phyloP scores from a whole-genome alignment of 2,888 invertebrate genomes.

The Clistopyga incitator region DNA sequence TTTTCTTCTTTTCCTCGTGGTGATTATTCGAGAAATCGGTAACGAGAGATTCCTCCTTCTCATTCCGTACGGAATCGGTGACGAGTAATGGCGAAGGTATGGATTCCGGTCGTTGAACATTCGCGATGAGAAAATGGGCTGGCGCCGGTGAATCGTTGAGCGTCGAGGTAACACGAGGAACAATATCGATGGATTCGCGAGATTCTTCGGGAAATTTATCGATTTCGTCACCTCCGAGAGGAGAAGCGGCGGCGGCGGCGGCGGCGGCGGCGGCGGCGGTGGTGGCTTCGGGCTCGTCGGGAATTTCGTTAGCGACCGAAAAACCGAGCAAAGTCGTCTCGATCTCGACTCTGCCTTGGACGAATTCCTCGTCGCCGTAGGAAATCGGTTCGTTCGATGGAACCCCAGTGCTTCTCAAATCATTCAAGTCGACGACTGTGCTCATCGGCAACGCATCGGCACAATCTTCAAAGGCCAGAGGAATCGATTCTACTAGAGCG shows the following conservation, averaged over 20 bases:
- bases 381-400: conserved; percentile 19
- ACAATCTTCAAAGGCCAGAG: conserved; percentile 25
- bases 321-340: conserved; percentile 57
- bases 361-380: conserved; percentile 41
- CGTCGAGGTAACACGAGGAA: not conserved
- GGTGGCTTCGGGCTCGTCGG: conserved; percentile 22
- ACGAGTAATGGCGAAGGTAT: conserved; percentile 45
- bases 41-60: not conserved
- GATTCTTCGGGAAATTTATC: conserved; percentile 24
- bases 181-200: not conserved
- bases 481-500: conserved; percentile 20
- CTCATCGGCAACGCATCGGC: not conserved
- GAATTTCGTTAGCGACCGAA: conserved; percentile 40
- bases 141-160: not conserved
- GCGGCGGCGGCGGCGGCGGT: too few relatives aligned
- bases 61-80: not conserved
- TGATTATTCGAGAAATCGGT: not conserved
- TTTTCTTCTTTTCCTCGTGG: not conserved
- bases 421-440: conserved; percentile 27
- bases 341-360: conserved; percentile 21
- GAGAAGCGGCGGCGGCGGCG: too few relatives aligned
- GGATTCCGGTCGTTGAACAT: conserved; percentile 13
- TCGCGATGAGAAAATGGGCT: conserved; percentile 6
- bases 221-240: not conserved
- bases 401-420: conserved; percentile 14